phyloP scores from a whole-genome alignment of 2,113 vertebrate genomes.

The Entomyzon cyanotis region DNA sequence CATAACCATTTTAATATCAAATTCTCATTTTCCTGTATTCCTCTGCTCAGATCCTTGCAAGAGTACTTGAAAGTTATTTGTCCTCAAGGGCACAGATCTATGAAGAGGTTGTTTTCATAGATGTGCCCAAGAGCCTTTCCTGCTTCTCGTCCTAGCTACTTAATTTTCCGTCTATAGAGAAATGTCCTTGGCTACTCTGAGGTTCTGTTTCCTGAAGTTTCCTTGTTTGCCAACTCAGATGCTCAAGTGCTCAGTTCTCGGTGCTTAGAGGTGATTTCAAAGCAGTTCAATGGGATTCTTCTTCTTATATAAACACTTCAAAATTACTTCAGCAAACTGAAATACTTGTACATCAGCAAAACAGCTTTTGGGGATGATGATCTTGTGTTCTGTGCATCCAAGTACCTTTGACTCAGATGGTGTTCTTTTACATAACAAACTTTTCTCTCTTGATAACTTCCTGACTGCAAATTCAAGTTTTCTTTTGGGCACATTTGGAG shows the following conservation, averaged over 20 bases:
- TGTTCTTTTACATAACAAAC: neutral
- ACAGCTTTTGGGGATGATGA: neutral
- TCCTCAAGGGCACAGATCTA: neutral
- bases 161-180: neutral
- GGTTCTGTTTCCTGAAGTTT: neutral
- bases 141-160: neutral
- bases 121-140: neutral
- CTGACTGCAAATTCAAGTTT: neutral
- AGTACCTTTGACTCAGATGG: neutral
- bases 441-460: neutral
- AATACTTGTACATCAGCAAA: neutral
- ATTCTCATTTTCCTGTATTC: neutral
- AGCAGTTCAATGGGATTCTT: neutral
- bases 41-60: neutral
- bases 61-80: slow-evolving; percentile 10
- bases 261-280: neutral
- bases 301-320: slow-evolving; percentile 15
- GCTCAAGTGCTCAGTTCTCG: neutral
- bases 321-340: neutral
- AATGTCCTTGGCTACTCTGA: neutral
- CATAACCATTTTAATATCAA: neutral
- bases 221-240: neutral
- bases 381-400: neutral
- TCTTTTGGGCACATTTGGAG: neutral
- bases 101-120: neutral